Base-by-base conservation (phyloP, 2,888 invertebrate species). In the Digitonthophagus gazella region DNA sequence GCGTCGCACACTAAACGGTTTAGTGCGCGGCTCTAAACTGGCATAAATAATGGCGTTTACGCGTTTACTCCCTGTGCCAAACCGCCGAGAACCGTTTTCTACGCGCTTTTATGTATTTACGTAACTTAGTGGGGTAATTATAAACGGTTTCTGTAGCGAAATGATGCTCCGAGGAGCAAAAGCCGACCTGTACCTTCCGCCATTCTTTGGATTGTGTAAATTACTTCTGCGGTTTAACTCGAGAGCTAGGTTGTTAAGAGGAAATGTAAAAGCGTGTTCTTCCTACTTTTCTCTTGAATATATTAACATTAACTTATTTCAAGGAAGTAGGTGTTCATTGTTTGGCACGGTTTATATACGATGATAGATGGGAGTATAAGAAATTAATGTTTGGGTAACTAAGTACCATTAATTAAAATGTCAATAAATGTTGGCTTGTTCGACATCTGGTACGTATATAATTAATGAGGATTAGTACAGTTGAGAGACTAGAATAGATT, bases 31-130 rank as follows among this genome's bases (percentile, higher is more conserved):
- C 28, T 15, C 57, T 57, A 58, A 66, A 58, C 22, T 15, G 58
- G 22, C 66, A 65, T 65, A 65, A 65, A 65, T 65, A 65, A 65
- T 44, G 64, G 56, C 14, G 58, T 4, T 58, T 16, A 18, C 15
- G 16, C 58, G 58, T 58, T 58, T 58, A 8, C 18, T 2, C 18
- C n/a, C 61, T 3, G 58, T 58, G 61, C 28, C 28, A 44, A 44
- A 44, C 28, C 28, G 28, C 11, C 28, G 28, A 11, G 28, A 44
- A 44, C 28, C 28, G 28, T 44, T 44, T 44, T 44, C 11, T 44
- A 44, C 11, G 11, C 11, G 28, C 28, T 44, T n/a, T 1, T 57
- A 61, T 61, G 16, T 61, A 18, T 19, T 19, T 61, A 61, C 16
- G 28, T 44, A 8, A 44, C 28, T 44, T 44, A 44, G n/a, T n/a